These are phyloP conservation scores for Sebastes alutus DNA, from an alignment of 2,797 vertebrate genomes.

Conservation along the genomic window DNA sequence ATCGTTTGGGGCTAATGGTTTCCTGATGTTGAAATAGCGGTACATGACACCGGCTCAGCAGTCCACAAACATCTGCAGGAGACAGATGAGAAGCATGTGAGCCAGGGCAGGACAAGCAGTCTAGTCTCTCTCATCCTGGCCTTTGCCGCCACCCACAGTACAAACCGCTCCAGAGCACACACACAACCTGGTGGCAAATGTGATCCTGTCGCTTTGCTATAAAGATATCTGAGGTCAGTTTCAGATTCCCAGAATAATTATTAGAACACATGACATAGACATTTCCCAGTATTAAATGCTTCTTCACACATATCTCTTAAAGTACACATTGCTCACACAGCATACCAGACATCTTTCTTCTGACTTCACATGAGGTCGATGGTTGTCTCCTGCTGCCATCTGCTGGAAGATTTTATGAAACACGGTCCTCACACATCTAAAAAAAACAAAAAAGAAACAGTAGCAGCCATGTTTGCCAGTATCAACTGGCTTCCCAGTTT, in stretches of 20 bases:
- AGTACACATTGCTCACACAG: not conserved
- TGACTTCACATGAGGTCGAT: not conserved
- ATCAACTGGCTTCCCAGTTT: too few relatives aligned
- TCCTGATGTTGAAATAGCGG: constrained; percentile 33
- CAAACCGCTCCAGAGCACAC: not conserved
- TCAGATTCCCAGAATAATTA: not conserved
- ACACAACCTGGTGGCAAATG: not conserved
- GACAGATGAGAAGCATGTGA: constrained; percentile 23
- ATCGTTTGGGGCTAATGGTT: constrained; percentile 26
- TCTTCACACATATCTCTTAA: not conserved
- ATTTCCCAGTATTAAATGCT: not conserved
- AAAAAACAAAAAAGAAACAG: too few relatives aligned
- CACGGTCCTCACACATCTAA: not conserved
- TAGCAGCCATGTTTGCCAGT: too few relatives aligned
- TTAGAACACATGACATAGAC: not conserved
- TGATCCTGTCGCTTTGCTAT: fast-evolving
- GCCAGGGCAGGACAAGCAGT: constrained; percentile 32
- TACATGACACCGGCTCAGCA: constrained; percentile 22
- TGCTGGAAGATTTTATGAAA: constrained; percentile 35
- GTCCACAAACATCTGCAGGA: constrained; percentile 37
- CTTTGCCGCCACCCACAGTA: constrained; percentile 50
- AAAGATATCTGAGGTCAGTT: not conserved
- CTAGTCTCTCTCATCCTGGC: not conserved
- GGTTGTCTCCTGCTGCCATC: constrained; percentile 42
- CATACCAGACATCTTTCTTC: not conserved